These are phyloP conservation scores for Platycheirus rosarum DNA, from an alignment of 2,888 invertebrate species.

Conservation along the genomic window DNA sequence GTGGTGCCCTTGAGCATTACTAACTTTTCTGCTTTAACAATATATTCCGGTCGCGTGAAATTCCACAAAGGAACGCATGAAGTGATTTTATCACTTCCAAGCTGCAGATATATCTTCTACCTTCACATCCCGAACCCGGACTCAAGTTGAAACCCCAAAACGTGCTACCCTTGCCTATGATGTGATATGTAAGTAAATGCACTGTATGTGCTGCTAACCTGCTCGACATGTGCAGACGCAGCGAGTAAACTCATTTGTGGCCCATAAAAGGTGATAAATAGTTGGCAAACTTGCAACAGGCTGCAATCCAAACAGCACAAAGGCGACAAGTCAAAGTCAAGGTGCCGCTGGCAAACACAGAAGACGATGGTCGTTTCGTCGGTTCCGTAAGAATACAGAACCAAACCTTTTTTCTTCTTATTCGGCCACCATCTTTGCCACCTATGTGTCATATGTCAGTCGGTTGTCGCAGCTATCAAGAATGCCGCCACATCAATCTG, in stretches of 20 bases:
- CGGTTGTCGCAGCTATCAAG: slow-evolving; percentile 65
- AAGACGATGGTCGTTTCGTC: slow-evolving; percentile 12
- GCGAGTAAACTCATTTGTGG: slow-evolving; percentile 69
- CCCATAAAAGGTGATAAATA: slow-evolving; percentile 74
- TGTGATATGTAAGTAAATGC: slow-evolving; percentile 1
- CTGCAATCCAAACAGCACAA: slow-evolving; percentile 34
- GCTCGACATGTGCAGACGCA: slow-evolving; percentile 36
- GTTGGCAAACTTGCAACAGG: slow-evolving; percentile 60
- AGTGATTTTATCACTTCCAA: slow-evolving; percentile 73
- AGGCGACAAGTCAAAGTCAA: slow-evolving; percentile 67
- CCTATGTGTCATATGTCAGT: slow-evolving; percentile 70
- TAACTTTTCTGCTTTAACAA: slow-evolving; percentile 25
- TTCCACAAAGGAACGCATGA: slow-evolving; percentile 69
- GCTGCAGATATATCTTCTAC: slow-evolving; percentile 41
- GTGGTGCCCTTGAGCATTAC: slow-evolving; percentile 55
- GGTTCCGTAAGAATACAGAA: slow-evolving; percentile 3
- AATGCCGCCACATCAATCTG: slow-evolving; percentile 63
- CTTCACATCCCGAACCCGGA: slow-evolving; percentile 43
- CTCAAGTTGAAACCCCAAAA: slow-evolving; percentile 59
- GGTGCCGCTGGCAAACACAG: slow-evolving; percentile 50
- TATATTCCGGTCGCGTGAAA: slow-evolving; percentile 69
- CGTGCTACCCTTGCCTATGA: slow-evolving; percentile 36
- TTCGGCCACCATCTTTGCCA: slow-evolving; percentile 19
- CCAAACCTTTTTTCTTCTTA: slow-evolving; percentile 23
- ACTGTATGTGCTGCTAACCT: slow-evolving; percentile 33